phyloP scores from a whole-genome alignment of 2,888 invertebrate species.

The Acanthopleura granulata region DNA sequence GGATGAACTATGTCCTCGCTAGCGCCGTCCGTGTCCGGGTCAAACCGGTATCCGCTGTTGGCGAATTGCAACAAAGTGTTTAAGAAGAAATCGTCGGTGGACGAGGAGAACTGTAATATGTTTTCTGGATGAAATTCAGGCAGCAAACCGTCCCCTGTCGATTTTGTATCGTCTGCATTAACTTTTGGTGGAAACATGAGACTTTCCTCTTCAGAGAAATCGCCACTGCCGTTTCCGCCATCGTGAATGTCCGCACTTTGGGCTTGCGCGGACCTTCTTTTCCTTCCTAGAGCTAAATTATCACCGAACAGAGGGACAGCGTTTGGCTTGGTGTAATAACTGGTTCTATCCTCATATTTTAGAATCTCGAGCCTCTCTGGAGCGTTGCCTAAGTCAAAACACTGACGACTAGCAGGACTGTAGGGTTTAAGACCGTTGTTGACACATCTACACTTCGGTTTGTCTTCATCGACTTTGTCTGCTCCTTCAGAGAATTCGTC shows the following conservation, averaged over 20 bases:
- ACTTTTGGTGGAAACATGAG: background rate
- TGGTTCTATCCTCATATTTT: background rate
- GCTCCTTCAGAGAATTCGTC: background rate
- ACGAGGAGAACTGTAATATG: background rate
- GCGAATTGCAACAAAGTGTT: slow-evolving; percentile 11
- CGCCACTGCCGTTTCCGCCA: background rate
- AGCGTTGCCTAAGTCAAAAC: background rate
- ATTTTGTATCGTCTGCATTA: background rate
- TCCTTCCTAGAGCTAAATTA: background rate
- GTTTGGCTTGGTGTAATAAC: background rate
- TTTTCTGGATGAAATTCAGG: background rate
- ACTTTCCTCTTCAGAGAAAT: background rate
- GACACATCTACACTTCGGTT: background rate
- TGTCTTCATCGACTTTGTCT: background rate
- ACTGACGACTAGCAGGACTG: background rate
- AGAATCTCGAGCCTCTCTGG: background rate
- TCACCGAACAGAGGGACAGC: background rate
- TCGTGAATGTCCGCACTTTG: background rate
- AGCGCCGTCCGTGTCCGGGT: background rate
- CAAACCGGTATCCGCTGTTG: background rate
- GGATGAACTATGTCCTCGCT: slow-evolving; percentile 18
- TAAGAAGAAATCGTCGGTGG: background rate
- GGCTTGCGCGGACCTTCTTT: background rate
- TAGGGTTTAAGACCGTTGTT: background rate
- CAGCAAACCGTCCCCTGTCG: background rate